phyloP scores from a whole-genome alignment of 2,888 invertebrate species.

The Microctonus aethiopoides region DNA sequence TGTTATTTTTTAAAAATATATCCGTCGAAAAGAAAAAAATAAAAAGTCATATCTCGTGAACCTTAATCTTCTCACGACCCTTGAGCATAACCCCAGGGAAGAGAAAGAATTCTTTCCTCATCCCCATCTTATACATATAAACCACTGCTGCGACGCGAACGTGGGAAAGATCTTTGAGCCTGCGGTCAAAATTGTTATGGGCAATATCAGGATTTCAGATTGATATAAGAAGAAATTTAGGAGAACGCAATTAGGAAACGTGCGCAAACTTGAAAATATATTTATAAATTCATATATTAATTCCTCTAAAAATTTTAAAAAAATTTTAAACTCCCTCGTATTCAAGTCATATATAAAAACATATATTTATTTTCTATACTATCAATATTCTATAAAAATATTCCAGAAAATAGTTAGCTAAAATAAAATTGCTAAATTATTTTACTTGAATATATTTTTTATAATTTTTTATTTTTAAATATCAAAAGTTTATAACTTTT shows the following conservation, averaged over 20 bases:
- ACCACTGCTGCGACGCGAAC: slow-evolving; percentile 41
- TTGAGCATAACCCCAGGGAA: slow-evolving; percentile 36
- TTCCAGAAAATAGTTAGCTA: no score
- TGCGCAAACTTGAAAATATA: not conserved
- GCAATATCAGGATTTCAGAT: slow-evolving; percentile 58
- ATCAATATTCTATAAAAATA: no score
- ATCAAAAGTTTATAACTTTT: no score
- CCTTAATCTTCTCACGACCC: slow-evolving; percentile 58
- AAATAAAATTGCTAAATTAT: no score
- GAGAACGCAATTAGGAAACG: slow-evolving; percentile 1
- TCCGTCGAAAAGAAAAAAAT: slow-evolving; percentile 34
- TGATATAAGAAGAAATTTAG: slow-evolving; percentile 35
- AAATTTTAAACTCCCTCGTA: no score
- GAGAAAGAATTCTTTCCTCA: slow-evolving; percentile 18
- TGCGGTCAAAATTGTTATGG: slow-evolving; percentile 56
- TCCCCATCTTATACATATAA: slow-evolving; percentile 29
- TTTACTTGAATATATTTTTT: no score
- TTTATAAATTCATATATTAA: no score
- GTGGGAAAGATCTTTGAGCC: slow-evolving; percentile 58
- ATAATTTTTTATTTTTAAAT: no score
- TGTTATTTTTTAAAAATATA: slow-evolving; percentile 36
- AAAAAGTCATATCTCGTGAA: slow-evolving; percentile 33
- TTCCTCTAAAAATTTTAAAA: no score
- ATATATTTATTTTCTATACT: no score
- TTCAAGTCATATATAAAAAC: no score